phyloP scores from a whole-genome alignment of 2,888 invertebrate genomes.

The Zaprionus lineosus region DNA sequence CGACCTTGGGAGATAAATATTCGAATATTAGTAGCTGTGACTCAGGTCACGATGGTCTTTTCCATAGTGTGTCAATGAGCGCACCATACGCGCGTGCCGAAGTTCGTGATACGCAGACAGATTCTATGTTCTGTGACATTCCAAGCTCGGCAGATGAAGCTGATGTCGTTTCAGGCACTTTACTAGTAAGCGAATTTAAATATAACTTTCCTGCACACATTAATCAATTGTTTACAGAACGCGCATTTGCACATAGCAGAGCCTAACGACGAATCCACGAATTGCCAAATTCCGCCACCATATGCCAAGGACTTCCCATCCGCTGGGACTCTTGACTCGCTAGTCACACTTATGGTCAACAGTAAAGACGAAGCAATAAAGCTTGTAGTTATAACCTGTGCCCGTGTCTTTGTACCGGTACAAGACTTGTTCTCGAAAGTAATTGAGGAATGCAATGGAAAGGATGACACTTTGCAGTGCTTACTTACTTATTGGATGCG shows the following conservation, averaged over 20 bases:
- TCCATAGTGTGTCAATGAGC: conserved; percentile 74
- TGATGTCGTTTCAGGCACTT: conserved; percentile 47
- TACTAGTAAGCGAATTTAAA: conserved; percentile 37
- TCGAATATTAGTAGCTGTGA: conserved; percentile 78
- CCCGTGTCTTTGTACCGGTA: conserved; percentile 83
- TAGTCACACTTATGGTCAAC: conserved; percentile 36
- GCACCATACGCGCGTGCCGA: conserved; percentile 40
- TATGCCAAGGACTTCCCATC: conserved; percentile 61
- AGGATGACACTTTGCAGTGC: conserved; percentile 69
- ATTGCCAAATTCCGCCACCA: conserved; percentile 41
- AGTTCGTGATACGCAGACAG: conserved; percentile 48
- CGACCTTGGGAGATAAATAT: conserved; percentile 67
- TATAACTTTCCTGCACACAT: neutral
- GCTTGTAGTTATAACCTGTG: conserved; percentile 83
- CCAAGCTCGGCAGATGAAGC: conserved; percentile 64
- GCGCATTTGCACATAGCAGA: conserved; percentile 52
- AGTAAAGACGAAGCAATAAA: conserved; percentile 88
- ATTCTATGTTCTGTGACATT: conserved; percentile 69
- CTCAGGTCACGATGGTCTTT: conserved; percentile 80
- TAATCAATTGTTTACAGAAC: conserved; percentile 34
- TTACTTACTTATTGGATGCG: conserved; percentile 94
- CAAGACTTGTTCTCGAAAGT: conserved; percentile 93
- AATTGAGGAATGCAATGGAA: conserved; percentile 86
- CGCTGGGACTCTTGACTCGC: conserved; percentile 40
- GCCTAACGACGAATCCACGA: conserved; percentile 21